These are phyloP conservation scores for Bugula neritina DNA, from an alignment of 2,888 invertebrate species.

Conservation along the genomic window DNA sequence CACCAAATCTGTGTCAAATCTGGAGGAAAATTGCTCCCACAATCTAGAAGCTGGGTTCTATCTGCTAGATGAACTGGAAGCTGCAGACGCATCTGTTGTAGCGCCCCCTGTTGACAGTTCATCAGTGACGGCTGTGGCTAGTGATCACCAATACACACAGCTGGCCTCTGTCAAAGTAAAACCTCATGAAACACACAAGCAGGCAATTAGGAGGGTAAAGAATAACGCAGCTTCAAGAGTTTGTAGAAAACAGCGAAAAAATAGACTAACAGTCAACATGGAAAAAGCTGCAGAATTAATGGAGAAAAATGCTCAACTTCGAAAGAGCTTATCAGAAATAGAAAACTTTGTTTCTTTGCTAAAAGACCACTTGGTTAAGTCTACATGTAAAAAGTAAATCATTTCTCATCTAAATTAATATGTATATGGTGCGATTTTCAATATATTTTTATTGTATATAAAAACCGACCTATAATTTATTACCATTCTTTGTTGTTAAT, in stretches of 20 bases:
- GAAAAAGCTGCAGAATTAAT: background rate
- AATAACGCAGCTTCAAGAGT: conserved; percentile 20
- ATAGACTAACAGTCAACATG: background rate
- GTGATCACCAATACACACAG: conserved; percentile 22
- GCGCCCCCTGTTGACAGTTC: background rate
- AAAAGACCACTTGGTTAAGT: conserved; percentile 1
- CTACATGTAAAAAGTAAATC: conserved; percentile 15
- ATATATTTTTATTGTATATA: no score
- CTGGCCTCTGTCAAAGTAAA: conserved; percentile 9
- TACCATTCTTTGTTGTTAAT: no score
- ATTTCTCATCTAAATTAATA: background rate
- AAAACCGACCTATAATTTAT: no score
- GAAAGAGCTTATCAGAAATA: background rate
- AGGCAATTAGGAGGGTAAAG: conserved; percentile 14
- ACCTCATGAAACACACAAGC: conserved; percentile 17
- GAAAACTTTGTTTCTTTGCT: conserved; percentile 7
- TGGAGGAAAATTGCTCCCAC: background rate
- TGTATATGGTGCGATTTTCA: no score
- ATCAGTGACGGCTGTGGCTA: background rate
- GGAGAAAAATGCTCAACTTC: background rate
- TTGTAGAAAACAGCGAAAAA: conserved; percentile 8
- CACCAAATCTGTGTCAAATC: no score
- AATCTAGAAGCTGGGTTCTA: background rate
- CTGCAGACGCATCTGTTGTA: background rate
- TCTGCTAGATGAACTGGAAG: conserved; percentile 12